These are phyloP conservation scores for Heliconius erato DNA, from an alignment of 2,888 invertebrate species.

Conservation along the genomic window DNA sequence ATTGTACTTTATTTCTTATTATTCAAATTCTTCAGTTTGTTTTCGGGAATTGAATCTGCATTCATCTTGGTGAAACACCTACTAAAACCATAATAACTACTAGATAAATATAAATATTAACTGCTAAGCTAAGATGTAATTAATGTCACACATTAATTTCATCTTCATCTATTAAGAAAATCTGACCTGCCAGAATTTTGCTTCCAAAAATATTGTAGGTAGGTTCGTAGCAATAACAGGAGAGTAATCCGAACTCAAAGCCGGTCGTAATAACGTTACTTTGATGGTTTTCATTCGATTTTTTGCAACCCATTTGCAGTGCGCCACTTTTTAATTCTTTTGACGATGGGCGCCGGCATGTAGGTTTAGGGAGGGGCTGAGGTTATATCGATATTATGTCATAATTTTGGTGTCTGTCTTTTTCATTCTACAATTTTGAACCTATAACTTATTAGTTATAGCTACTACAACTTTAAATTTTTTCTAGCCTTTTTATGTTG, in stretches of 20 bases:
- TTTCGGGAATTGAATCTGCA: background rate
- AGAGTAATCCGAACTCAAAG: conserved; percentile 58
- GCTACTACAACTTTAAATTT: too few species aligned
- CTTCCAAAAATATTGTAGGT: conserved; percentile 22
- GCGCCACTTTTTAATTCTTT: conserved; percentile 74
- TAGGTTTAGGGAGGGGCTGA: conserved; percentile 39
- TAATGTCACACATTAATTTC: background rate
- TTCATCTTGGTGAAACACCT: background rate
- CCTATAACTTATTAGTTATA: too few species aligned
- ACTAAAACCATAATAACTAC: background rate
- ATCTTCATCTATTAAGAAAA: conserved; percentile 4
- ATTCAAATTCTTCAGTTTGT: too few species aligned
- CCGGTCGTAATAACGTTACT: conserved; percentile 64
- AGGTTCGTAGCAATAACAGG: conserved; percentile 33
- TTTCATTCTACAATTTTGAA: too few species aligned
- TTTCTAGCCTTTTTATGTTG: too few species aligned
- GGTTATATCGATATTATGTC: conserved; percentile 10
- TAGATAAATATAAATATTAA: too few species aligned
- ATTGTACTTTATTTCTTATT: too few species aligned
- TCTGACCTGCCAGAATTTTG: background rate
- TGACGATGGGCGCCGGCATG: conserved; percentile 60
- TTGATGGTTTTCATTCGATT: conserved; percentile 60
- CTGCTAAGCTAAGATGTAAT: background rate
- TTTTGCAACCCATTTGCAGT: conserved; percentile 73
- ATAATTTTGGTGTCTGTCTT: background rate